phyloP scores from a whole-genome alignment of 1,140 invertebrate species.

The Fopius arisanus region DNA sequence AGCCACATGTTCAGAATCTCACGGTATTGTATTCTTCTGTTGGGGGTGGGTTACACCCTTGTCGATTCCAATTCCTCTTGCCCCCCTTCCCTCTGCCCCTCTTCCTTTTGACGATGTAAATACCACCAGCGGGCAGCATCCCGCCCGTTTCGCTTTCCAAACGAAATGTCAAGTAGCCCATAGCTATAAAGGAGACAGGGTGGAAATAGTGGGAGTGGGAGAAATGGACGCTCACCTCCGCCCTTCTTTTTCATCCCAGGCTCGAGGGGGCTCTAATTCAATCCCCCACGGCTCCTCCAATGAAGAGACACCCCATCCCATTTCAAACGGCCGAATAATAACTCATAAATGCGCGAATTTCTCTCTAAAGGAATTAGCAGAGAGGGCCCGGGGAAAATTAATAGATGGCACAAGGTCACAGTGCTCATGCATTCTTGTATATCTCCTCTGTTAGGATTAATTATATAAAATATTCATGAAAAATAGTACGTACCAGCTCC shows the following conservation, averaged over 20 bases:
- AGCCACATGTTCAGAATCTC: slow-evolving; percentile 55
- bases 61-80: slow-evolving; percentile 1
- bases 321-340: slow-evolving; percentile 15
- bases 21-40: slow-evolving; percentile 53
- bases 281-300: slow-evolving; percentile 39
- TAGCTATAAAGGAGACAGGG: not conserved
- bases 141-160: slow-evolving; percentile 19
- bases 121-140: slow-evolving; percentile 43
- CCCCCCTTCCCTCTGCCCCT: slow-evolving; percentile 24
- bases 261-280: slow-evolving; percentile 49
- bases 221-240: slow-evolving; percentile 14
- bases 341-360: slow-evolving; percentile 19
- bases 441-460: not conserved
- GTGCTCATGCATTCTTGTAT: not conserved
- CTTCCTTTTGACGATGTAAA: slow-evolving; percentile 38
- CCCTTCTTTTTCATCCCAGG: not conserved
- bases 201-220: not conserved
- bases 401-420: not conserved
- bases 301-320: not conserved
- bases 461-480: not conserved
- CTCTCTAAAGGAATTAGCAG: not conserved
- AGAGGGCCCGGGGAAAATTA: not conserved
- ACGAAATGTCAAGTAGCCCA: slow-evolving; percentile 61
- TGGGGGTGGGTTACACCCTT: not conserved
- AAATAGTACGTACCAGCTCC: slow-evolving; percentile 78